Conservation (phyloP, 2,113 vertebrate genomes). For the Pseudolaguvia tuberculata region DNA sequence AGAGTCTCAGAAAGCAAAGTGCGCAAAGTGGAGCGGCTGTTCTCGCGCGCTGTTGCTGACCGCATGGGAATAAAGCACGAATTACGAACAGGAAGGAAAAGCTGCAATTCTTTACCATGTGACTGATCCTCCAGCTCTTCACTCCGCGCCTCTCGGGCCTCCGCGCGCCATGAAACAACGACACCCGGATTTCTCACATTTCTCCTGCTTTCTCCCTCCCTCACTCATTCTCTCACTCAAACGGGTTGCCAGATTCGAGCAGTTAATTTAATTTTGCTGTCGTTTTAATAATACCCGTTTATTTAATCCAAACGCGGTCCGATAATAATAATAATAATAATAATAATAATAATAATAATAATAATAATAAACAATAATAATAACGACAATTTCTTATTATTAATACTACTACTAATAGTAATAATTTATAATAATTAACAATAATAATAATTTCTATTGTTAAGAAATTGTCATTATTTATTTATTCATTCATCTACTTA, state of each 20-base stretch:
- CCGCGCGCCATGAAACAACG: conserved; percentile 71
- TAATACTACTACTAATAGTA: too few species aligned
- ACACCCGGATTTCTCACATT: conserved; percentile 66
- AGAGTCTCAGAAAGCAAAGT: neutral
- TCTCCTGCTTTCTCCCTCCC: conserved; percentile 55
- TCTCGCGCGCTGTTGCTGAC: neutral
- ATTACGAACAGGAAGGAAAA: conserved; percentile 1
- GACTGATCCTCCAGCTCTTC: conserved; percentile 58
- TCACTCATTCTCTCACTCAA: neutral
- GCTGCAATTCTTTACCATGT: conserved; percentile 14
- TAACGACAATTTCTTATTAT: too few species aligned
- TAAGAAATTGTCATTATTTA: too few species aligned
- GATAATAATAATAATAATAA: too few species aligned
- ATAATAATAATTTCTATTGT: too few species aligned
- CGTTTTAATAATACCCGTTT: neutral
- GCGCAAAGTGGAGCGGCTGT: neutral
- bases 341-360: too few species aligned
- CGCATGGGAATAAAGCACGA: neutral
- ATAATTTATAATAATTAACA: too few species aligned
- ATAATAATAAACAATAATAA: too few species aligned
- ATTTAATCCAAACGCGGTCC: too few species aligned
- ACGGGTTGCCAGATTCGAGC: conserved; percentile 21
- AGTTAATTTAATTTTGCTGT: neutral
- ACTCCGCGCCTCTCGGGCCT: conserved; percentile 68
- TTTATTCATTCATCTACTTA: too few species aligned